These are phyloP conservation scores for Eolophus roseicapilla DNA, from an alignment of 2,113 vertebrate species.

Conservation along the genomic window DNA sequence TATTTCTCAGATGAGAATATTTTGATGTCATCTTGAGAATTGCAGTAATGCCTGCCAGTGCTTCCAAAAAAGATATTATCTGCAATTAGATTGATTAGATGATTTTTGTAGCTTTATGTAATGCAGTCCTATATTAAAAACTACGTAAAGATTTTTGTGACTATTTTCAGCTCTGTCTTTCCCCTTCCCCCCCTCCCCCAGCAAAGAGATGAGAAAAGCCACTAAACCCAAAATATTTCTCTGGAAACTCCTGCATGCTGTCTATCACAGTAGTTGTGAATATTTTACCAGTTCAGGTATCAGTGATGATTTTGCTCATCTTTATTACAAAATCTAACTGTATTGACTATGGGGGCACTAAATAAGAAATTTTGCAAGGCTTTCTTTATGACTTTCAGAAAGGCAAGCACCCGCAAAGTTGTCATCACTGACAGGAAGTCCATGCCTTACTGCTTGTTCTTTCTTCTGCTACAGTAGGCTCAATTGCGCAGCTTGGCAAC, in stretches of 20 bases:
- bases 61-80: slow-evolving; percentile 28
- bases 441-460: not conserved
- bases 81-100: slow-evolving; percentile 54
- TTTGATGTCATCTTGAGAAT: slow-evolving; percentile 23
- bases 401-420: not conserved
- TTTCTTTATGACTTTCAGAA: not conserved
- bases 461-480: not conserved
- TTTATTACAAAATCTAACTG: not conserved
- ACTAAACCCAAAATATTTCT: not conserved
- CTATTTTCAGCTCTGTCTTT: not conserved
- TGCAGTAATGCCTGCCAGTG: slow-evolving; percentile 13
- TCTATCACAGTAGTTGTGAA: not conserved
- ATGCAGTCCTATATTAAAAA: not conserved
- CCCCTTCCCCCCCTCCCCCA: not conserved
- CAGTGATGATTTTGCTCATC: not conserved
- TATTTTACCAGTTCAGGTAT: not conserved
- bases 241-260: not conserved
- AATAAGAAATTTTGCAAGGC: not conserved
- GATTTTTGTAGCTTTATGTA: slow-evolving; percentile 43
- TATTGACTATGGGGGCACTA: not conserved
- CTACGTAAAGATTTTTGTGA: slow-evolving; percentile 18
- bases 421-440: not conserved
- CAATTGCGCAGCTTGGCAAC: not conserved
- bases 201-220: fast-evolving
- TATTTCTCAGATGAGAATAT: slow-evolving; percentile 26